These are phyloP conservation scores for Cyprinella venusta DNA, from an alignment of 2,797 vertebrate species.

Conservation along the genomic window DNA sequence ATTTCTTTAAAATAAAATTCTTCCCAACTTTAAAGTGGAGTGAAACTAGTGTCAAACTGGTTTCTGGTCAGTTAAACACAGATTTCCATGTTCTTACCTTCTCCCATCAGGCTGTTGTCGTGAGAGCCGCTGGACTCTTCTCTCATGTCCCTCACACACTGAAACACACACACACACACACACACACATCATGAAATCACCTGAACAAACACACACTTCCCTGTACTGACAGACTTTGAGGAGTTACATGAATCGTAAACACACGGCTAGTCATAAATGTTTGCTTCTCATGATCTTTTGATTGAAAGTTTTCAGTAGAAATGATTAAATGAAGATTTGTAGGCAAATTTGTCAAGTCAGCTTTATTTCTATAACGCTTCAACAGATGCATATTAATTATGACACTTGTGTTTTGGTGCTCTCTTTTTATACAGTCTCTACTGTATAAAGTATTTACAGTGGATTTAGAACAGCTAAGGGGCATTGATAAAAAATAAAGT, in stretches of 20 bases:
- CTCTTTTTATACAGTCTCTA: too few relatives aligned
- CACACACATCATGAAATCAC: background rate
- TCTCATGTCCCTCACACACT: slow-evolving; percentile 81
- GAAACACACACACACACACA: slow-evolving; percentile 41
- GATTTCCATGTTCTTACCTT: slow-evolving; percentile 73
- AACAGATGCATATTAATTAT: too few relatives aligned
- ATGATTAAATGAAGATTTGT: background rate
- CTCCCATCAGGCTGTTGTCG: slow-evolving; percentile 80
- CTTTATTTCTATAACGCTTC: too few relatives aligned
- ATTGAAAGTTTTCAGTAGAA: background rate
- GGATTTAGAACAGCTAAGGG: too few relatives aligned
- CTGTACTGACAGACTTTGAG: background rate
- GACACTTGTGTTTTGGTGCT: too few relatives aligned
- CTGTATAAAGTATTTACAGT: too few relatives aligned
- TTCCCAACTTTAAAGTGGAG: background rate
- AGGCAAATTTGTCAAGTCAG: too few relatives aligned
- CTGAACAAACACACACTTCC: slow-evolving; percentile 18
- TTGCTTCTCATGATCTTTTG: too few relatives aligned
- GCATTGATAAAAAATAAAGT: too few relatives aligned
- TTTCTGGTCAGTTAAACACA: background rate
- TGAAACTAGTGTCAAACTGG: slow-evolving; percentile 27
- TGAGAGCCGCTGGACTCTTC: slow-evolving; percentile 75
- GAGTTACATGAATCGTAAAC: background rate
- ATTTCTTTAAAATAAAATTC: too few relatives aligned
- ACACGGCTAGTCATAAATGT: background rate